These are phyloP conservation scores for Tretioscincus oriximinensis DNA, from an alignment of 2,113 vertebrate species.

Conservation along the genomic window DNA sequence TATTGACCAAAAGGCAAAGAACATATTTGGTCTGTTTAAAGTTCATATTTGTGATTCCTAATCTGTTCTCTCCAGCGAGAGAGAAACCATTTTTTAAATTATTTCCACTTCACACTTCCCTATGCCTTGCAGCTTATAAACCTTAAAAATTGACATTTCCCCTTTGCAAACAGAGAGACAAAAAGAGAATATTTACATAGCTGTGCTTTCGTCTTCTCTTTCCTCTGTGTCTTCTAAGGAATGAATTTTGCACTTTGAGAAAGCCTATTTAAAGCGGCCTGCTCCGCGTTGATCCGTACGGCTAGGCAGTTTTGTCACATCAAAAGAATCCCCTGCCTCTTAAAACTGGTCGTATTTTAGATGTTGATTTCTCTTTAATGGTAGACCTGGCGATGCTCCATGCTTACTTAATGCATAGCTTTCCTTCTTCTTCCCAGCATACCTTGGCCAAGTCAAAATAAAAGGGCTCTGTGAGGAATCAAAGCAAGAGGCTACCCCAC, in stretches of 20 bases:
- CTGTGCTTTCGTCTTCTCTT: background rate
- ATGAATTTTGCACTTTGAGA: constrained; percentile 19
- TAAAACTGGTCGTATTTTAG: constrained; percentile 12
- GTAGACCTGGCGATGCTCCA: constrained; percentile 13
- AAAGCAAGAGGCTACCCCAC: constrained; percentile 1
- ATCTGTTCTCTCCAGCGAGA: constrained; percentile 39
- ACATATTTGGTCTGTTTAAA: constrained; percentile 26
- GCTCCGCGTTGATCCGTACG: constrained; percentile 2
- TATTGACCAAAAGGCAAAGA: constrained; percentile 4
- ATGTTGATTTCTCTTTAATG: constrained; percentile 34
- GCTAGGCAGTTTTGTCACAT: constrained; percentile 23
- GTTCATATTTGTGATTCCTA: constrained; percentile 21
- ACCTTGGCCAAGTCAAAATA: constrained; percentile 22
- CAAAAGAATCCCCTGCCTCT: constrained; percentile 23
- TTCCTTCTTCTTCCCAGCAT: constrained; percentile 29
- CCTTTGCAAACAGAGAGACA: constrained; percentile 8
- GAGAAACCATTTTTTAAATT: constrained; percentile 29
- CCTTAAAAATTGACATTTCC: constrained; percentile 30
- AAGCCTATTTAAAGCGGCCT: constrained; percentile 23
- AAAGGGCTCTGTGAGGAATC: constrained; percentile 3
- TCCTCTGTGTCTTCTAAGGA: constrained; percentile 11
- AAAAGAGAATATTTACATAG: constrained; percentile 19
- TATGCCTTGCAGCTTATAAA: background rate
- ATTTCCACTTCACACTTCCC: constrained; percentile 7
- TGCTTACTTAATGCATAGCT: constrained; percentile 7